Evolutionary conservation across 2,797 vertebrate genomes (phyloP).

Genomic region (Thamnophis elegans): DNA sequence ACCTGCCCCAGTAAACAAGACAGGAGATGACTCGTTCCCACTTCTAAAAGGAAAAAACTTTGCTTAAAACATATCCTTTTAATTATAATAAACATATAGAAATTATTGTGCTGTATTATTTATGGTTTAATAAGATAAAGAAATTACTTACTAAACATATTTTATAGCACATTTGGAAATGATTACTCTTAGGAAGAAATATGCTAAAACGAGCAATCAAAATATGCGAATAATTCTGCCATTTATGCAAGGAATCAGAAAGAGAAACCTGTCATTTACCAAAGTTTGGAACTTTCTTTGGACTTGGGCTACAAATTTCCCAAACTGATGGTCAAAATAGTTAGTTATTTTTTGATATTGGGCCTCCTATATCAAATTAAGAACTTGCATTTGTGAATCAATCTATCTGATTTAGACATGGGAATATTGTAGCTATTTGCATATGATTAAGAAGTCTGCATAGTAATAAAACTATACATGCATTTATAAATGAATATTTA

Average conservation of each 20-base stretch:
- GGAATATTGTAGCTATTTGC: background rate
- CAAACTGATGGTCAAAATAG: background rate
- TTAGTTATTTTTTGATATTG: background rate
- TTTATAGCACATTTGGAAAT: background rate
- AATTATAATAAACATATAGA: background rate
- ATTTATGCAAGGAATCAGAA: background rate
- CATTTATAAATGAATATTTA: background rate
- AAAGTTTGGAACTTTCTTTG: background rate
- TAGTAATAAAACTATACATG: background rate
- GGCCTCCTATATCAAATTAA: background rate
- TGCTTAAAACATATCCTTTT: conserved; percentile 10
- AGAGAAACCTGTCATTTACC: background rate
- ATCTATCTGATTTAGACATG: background rate
- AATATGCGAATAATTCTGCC: background rate
- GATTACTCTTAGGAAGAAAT: background rate
- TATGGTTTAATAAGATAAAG: background rate
- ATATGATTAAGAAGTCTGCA: background rate
- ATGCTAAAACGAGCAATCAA: background rate
- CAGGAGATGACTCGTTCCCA: conserved; percentile 57
- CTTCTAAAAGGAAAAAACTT: conserved; percentile 65
- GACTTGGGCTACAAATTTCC: too few relatives aligned
- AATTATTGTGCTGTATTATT: background rate
- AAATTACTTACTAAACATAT: background rate
- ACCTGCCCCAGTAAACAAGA: conserved; percentile 59
- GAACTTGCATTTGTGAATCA: background rate